Evolutionary conservation across 2,797 vertebrate species (phyloP).

Genomic region (Diplodus puntazzo): DNA sequence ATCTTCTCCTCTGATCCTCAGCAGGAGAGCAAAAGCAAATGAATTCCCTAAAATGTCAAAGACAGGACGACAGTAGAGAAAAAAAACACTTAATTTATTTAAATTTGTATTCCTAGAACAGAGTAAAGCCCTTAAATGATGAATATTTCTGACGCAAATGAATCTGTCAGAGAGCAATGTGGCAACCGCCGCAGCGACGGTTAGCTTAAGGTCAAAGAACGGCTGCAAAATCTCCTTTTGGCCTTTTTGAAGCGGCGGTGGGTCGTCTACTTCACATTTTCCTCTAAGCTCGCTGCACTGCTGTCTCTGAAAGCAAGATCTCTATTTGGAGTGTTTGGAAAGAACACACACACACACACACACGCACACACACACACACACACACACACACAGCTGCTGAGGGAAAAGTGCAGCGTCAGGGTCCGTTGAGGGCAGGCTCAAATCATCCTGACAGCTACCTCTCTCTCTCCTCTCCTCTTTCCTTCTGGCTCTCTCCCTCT

Average conservation of each 20-base stretch:
- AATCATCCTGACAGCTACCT: conserved; percentile 82
- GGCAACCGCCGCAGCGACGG: background rate
- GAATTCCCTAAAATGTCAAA: background rate
- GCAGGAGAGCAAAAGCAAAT: background rate
- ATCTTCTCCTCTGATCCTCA: background rate
- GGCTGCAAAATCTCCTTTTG: background rate
- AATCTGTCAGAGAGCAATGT: background rate
- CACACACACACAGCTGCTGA: conserved; percentile 49
- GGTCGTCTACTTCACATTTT: conserved; percentile 50
- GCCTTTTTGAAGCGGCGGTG: conserved; percentile 29
- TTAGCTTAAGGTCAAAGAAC: conserved; percentile 1
- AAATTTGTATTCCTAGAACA: background rate
- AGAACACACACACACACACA: conserved; percentile 41
- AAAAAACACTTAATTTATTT: background rate
- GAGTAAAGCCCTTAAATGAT: background rate
- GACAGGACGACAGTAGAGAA: background rate
- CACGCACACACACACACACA: conserved; percentile 44
- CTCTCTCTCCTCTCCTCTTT: conserved; percentile 49
- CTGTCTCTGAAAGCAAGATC: conserved; percentile 63
- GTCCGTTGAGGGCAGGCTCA: conserved; percentile 76
- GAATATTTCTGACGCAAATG: conserved; percentile 7
- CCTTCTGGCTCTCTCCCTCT: conserved; percentile 47
- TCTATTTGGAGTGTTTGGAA: conserved; percentile 73
- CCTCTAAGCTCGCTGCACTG: conserved; percentile 48
- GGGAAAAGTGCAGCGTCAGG: conserved; percentile 83